These are phyloP conservation scores for Chrysolina haemoptera DNA, from an alignment of 2,888 invertebrate species.

Conservation along the genomic window DNA sequence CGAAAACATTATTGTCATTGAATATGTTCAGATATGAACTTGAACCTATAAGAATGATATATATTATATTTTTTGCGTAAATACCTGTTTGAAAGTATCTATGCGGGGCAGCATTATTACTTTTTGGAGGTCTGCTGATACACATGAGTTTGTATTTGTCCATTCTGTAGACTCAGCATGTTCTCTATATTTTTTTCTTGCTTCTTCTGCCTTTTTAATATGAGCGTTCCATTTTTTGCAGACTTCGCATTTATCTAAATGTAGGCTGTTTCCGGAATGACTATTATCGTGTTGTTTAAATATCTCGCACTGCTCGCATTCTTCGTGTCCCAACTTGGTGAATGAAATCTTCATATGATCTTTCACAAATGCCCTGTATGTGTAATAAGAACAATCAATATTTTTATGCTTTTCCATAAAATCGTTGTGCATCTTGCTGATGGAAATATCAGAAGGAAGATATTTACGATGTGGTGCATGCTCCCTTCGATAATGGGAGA, in stretches of 20 bases:
- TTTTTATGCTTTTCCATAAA: conserved; percentile 6
- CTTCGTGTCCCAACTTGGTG: conserved; percentile 17
- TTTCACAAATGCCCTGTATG: conserved; percentile 8
- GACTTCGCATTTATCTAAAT: conserved; percentile 25
- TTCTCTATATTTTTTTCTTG: conserved; percentile 7
- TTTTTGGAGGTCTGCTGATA: conserved; percentile 25
- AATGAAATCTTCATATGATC: conserved; percentile 14
- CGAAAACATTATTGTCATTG: background rate
- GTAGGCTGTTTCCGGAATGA: conserved; percentile 5
- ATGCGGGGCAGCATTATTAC: conserved; percentile 2
- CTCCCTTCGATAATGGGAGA: conserved; percentile 15
- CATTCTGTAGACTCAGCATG: conserved; percentile 27
- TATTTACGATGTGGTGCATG: conserved; percentile 22
- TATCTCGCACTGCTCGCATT: conserved; percentile 16
- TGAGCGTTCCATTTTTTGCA: conserved; percentile 27
- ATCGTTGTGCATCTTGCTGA: background rate
- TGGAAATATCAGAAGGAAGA: conserved; percentile 16
- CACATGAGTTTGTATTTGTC: conserved; percentile 15
- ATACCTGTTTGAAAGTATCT: conserved; percentile 1
- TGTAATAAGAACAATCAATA: conserved; percentile 3
- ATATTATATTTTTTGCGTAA: too few relatives aligned
- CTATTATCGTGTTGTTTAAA: conserved; percentile 11
- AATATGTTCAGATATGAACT: background rate
- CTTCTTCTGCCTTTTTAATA: conserved; percentile 12
- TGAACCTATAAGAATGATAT: background rate